These are phyloP conservation scores for Cercopithecus mitis DNA, from an alignment of 2,797 vertebrate species.

Conservation along the genomic window DNA sequence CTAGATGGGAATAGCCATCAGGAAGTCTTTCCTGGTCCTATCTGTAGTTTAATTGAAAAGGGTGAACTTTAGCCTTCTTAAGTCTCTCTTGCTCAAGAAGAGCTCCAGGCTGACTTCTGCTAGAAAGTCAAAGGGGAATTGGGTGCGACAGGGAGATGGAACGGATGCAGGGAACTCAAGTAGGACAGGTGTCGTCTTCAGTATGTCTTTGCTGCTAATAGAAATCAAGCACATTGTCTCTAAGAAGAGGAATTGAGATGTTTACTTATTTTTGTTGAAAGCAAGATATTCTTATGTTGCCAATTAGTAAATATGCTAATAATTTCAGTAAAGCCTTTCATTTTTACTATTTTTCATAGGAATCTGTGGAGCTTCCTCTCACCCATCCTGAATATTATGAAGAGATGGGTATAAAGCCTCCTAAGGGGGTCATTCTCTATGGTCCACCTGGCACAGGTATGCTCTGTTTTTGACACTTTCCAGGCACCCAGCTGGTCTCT, in stretches of 20 bases:
- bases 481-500: not conserved
- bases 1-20: no score
- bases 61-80: not conserved
- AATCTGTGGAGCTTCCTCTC: conserved; percentile 97
- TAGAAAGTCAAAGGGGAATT: not conserved
- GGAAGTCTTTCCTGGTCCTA: not conserved
- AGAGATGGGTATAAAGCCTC: conserved; percentile 99
- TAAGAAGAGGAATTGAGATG: not conserved
- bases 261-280: not conserved
- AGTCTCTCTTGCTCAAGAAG: not conserved
- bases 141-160: not conserved
- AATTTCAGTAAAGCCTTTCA: not conserved
- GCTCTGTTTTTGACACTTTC: not conserved
- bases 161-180: rapidly evolving
- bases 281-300: not conserved
- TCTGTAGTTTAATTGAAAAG: not conserved
- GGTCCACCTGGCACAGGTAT: conserved; percentile 97
- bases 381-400: conserved; percentile 99
- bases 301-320: not conserved
- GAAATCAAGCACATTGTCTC: not conserved
- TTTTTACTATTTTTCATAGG: conserved; percentile 83
- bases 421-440: conserved; percentile 98
- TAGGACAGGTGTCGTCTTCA: not conserved
- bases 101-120: not conserved
- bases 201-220: not conserved